Conservation (phyloP, 92 coral and sea anemone species). For the Galaxea fascicularis region DNA sequence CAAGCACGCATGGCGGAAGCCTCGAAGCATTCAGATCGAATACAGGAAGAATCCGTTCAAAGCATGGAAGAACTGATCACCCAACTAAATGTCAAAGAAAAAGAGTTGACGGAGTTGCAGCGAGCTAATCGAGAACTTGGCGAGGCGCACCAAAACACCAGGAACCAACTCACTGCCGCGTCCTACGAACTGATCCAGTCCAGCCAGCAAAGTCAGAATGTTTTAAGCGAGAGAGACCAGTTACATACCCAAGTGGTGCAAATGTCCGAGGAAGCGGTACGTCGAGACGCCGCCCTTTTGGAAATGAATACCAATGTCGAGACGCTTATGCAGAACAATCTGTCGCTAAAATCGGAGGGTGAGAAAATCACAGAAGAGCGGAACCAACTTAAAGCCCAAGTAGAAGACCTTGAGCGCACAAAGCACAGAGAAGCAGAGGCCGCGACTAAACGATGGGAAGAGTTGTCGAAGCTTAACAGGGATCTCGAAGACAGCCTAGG, state of each 20-base stretch:
- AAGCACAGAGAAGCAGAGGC: too few relatives aligned
- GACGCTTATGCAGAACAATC: background rate
- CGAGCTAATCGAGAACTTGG: background rate
- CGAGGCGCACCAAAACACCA: background rate
- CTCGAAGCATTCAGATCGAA: background rate
- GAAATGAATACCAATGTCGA: background rate
- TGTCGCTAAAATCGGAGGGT: background rate
- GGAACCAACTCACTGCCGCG: background rate
- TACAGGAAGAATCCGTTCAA: background rate
- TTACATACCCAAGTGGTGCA: background rate
- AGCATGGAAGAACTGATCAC: background rate
- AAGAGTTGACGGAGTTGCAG: background rate
- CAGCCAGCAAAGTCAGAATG: background rate
- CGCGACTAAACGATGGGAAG: too few relatives aligned
- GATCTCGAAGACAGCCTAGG: too few relatives aligned
- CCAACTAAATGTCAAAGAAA: too few relatives aligned
- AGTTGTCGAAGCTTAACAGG: too few relatives aligned
- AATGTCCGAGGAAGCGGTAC: background rate
- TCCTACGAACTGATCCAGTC: background rate
- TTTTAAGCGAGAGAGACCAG: background rate
- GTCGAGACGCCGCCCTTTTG: background rate
- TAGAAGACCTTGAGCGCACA: too few relatives aligned
- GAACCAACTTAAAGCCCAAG: background rate
- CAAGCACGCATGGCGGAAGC: background rate
- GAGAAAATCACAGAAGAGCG: background rate